Base-by-base conservation (phyloP, 2,113 vertebrate genomes). In the Cricetomys ansorgei region DNA sequence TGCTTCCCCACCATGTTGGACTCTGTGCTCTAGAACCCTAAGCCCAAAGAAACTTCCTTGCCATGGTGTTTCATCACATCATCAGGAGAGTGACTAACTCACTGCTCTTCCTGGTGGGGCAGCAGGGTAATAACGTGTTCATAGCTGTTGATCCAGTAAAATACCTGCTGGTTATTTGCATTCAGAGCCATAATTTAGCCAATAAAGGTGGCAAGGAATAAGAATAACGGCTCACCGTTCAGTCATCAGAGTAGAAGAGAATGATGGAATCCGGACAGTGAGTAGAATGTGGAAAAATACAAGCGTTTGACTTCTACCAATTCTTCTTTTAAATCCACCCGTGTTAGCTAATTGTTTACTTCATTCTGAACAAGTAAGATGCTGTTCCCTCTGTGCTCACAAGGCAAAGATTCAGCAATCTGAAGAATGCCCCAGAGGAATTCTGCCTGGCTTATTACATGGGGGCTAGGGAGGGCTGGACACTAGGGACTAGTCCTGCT, bases 401-500 rank as follows among this genome's bases (percentile, higher is more conserved):
- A 1, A 53, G 40, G 67, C 64, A 69, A n/a, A 53, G 19, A 45
- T 1, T n/a, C n/a, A n/a, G 5, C 2, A 11, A n/a, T 3, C 0
- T 23, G 12, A 50, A 40, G 67, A 6, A 3, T 1, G 1, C 48
- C 17, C 29, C 19, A n/a, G 0, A 8, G 17, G 40, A 62, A 16
- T 48, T 19, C 37, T 2, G 0, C 55, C 21, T 48, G 43, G 13
- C 12, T 55, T 16, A 0, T 50, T 16, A 19, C 15, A 0, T 21
- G 10, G 1, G 7, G 40, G 3, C 0, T 7, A 16, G 23, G 7
- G 29, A 12, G 23, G 0, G 5, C 11, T 12, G 3, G 13, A 11
- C 13, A 1, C 7, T 0, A 4, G n/a, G 4, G 43, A 31, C 65
- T 43, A 50, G 21, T 11, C 3, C 45, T 13, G 40, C 15, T 10